Evolutionary conservation across 2,888 invertebrate genomes (phyloP).

Genomic region (Drosophila mimica): DNA sequence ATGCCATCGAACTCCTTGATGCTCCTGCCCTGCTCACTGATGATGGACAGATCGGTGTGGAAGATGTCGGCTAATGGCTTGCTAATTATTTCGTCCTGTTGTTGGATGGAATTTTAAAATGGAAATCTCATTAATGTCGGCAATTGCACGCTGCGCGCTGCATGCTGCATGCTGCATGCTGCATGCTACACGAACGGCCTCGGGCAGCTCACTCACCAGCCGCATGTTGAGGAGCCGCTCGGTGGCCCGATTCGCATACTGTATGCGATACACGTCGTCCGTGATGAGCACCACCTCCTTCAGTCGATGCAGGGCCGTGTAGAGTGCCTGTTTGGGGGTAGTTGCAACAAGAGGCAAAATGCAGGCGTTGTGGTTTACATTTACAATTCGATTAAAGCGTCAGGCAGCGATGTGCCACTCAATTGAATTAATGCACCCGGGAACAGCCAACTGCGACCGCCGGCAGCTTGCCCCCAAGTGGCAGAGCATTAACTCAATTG

Average conservation of each 20-base stretch:
- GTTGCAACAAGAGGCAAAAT: not conserved
- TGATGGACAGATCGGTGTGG: constrained; percentile 85
- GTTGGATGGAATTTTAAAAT: constrained; percentile 20
- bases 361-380: constrained; percentile 45
- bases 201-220: constrained; percentile 86
- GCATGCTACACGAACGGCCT: not conserved
- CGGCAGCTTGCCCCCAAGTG: not conserved
- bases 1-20: constrained; percentile 92
- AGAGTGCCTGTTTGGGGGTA: constrained; percentile 88
- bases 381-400: constrained; percentile 53
- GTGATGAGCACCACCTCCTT: constrained; percentile 95
- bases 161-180: not conserved
- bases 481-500: constrained; percentile 63
- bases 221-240: constrained; percentile 91
- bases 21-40: constrained; percentile 88
- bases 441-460: not conserved
- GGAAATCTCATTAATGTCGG: constrained; percentile 61
- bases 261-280: constrained; percentile 92
- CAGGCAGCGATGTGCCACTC: constrained; percentile 36
- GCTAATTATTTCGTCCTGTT: constrained; percentile 85
- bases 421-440: constrained; percentile 64
- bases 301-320: constrained; percentile 94
- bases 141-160: constrained; percentile 17
- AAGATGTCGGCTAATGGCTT: constrained; percentile 84
- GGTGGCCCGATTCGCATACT: constrained; percentile 95